A percentile compares a stretch with the other conserved stretches of the same genome.
phyloP scores from a whole-genome alignment of 2,888 invertebrate genomes.

The Branchellion lobata region DNA sequence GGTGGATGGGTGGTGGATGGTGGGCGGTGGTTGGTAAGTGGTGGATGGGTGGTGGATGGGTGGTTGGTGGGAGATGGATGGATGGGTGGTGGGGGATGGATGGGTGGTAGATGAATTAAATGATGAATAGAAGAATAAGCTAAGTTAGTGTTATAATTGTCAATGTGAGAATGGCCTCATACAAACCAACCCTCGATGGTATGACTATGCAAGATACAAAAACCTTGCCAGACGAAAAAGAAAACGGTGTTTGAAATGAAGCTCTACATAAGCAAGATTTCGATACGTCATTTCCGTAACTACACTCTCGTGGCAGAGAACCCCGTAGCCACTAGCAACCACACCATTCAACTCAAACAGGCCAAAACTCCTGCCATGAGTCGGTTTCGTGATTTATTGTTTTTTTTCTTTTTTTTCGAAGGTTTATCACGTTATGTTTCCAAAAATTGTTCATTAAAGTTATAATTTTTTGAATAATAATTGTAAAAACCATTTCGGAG shows the following conservation, averaged over 20 bases:
- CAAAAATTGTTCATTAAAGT: too few species aligned
- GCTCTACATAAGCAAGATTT: constrained; percentile 35
- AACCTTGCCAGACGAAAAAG: constrained; percentile 30
- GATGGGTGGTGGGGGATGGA: constrained; percentile 17
- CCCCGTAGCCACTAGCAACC: constrained; percentile 30
- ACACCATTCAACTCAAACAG: not conserved
- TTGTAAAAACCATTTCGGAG: too few species aligned
- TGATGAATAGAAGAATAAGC: not conserved
- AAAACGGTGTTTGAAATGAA: constrained; percentile 33
- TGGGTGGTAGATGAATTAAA: constrained; percentile 1
- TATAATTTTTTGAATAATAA: too few species aligned
- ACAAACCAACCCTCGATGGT: too few species aligned
- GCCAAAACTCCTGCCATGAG: not conserved
- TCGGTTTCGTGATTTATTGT: too few species aligned
- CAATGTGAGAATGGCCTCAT: too few species aligned
- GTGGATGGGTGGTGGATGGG: constrained; percentile 34
- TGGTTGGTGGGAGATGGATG: constrained; percentile 15
- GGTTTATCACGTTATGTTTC: too few species aligned
- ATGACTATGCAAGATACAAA: not conserved
- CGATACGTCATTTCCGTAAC: constrained; percentile 31
- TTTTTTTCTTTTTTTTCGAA: too few species aligned
- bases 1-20: constrained; percentile 33
- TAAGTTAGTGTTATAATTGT: too few species aligned
- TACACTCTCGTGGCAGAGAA: constrained; percentile 47
- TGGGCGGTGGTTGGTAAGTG: constrained; percentile 27